Conservation (phyloP, 2,888 invertebrate genomes). For the Lasioglossum morio region DNA sequence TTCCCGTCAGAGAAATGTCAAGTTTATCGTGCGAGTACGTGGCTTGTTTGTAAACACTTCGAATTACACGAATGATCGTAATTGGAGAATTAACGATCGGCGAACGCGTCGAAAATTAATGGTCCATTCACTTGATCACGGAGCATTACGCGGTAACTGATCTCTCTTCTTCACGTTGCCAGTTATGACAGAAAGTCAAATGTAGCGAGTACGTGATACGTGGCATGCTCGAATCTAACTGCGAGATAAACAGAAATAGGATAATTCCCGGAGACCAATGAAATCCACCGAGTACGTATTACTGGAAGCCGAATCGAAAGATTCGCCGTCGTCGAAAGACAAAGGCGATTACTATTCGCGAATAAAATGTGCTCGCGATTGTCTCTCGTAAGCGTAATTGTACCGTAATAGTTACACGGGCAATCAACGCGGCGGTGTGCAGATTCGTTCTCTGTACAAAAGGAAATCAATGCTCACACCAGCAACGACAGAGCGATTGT, state of each 20-base stretch:
- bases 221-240: background rate
- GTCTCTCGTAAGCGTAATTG: slow-evolving; percentile 57
- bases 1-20: slow-evolving; percentile 32
- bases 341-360: slow-evolving; percentile 34
- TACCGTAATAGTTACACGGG: slow-evolving; percentile 58
- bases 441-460: slow-evolving; percentile 49
- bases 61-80: background rate
- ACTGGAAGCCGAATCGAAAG: background rate
- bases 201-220: background rate
- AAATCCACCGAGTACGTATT: background rate
- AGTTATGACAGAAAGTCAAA: background rate
- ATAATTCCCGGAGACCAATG: background rate
- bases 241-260: background rate
- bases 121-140: background rate
- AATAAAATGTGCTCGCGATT: slow-evolving; percentile 41
- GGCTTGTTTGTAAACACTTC: slow-evolving; percentile 15
- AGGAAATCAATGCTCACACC: slow-evolving; percentile 68
- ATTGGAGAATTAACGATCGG: background rate
- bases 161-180: background rate
- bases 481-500: slow-evolving; percentile 67
- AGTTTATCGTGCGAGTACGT: slow-evolving; percentile 31
- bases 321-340: slow-evolving; percentile 30
- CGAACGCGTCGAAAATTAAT: slow-evolving; percentile 9
- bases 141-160: background rate
- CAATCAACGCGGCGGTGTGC: slow-evolving; percentile 23